phyloP scores from a whole-genome alignment of 2,113 vertebrate species.

The Morone chrysops region DNA sequence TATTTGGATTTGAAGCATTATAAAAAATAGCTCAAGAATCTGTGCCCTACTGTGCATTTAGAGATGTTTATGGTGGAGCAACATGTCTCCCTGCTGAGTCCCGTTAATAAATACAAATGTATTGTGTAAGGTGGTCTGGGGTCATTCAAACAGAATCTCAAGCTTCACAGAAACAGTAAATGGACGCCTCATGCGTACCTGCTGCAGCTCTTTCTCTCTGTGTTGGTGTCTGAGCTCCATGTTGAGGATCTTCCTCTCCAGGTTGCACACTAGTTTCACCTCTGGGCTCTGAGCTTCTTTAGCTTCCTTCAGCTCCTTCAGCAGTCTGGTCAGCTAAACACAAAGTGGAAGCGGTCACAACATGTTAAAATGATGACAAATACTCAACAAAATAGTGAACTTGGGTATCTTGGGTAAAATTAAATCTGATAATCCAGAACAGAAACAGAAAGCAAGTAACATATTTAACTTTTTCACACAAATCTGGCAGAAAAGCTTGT shows the following conservation, averaged over 20 bases:
- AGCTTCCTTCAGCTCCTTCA: conserved; percentile 91
- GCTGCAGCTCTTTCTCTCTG: conserved; percentile 90
- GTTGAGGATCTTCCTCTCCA: conserved; percentile 91
- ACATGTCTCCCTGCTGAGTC: no score
- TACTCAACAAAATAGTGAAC: not conserved
- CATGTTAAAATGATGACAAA: not conserved
- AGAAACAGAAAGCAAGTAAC: not conserved
- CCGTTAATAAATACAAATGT: no score
- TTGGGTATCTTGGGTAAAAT: not conserved
- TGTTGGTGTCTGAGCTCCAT: conserved; percentile 90
- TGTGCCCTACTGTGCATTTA: no score
- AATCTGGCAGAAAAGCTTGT: not conserved
- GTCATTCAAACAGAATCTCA: not conserved
- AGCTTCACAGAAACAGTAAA: not conserved
- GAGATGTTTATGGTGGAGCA: no score
- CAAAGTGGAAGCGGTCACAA: not conserved
- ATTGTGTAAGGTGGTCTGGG: not conserved
- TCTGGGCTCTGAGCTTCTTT: conserved; percentile 90
- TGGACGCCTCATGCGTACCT: conserved; percentile 48
- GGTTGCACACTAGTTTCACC: conserved; percentile 88
- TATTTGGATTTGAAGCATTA: no score
- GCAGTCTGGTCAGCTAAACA: conserved; percentile 88
- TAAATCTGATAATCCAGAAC: not conserved
- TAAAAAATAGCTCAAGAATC: no score
- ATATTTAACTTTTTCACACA: no score